phyloP scores from a whole-genome alignment of 2,888 invertebrate species.

The Bugula neritina region DNA sequence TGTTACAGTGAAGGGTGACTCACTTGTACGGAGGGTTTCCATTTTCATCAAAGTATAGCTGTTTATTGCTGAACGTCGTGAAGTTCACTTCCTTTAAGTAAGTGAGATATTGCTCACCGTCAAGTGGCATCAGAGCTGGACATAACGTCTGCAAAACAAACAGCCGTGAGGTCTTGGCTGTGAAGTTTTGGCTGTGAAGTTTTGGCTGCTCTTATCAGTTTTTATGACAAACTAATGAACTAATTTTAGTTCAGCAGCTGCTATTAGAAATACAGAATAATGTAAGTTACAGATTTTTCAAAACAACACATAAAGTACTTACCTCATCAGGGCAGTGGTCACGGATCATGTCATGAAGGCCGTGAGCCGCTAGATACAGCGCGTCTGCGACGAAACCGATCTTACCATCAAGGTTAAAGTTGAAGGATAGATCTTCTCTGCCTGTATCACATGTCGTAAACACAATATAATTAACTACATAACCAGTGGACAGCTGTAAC shows the following conservation, averaged over 20 bases:
- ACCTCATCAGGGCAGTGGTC: constrained; percentile 17
- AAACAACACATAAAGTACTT: no score
- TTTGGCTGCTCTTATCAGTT: no score
- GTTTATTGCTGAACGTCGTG: constrained; percentile 59
- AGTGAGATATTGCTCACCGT: constrained; percentile 63
- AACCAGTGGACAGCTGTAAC: no score
- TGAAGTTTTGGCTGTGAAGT: no score
- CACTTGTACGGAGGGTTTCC: constrained; percentile 74
- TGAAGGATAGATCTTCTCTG: constrained; percentile 57
- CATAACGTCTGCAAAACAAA: constrained; percentile 56
- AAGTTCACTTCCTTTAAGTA: constrained; percentile 69
- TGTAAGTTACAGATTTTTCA: neutral
- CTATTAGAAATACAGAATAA: neutral
- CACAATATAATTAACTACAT: neutral
- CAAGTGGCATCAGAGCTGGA: constrained; percentile 65
- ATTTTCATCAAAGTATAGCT: constrained; percentile 67
- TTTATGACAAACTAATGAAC: no score
- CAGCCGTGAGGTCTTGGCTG: no score
- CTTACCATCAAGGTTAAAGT: constrained; percentile 69
- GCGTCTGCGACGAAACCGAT: constrained; percentile 74
- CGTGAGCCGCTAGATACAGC: constrained; percentile 69
- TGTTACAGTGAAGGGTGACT: constrained; percentile 34
- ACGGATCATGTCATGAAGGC: constrained; percentile 62
- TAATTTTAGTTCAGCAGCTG: no score
- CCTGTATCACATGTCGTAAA: constrained; percentile 53